phyloP scores from a whole-genome alignment of 2,797 vertebrate species.

The Mus minutoides region DNA sequence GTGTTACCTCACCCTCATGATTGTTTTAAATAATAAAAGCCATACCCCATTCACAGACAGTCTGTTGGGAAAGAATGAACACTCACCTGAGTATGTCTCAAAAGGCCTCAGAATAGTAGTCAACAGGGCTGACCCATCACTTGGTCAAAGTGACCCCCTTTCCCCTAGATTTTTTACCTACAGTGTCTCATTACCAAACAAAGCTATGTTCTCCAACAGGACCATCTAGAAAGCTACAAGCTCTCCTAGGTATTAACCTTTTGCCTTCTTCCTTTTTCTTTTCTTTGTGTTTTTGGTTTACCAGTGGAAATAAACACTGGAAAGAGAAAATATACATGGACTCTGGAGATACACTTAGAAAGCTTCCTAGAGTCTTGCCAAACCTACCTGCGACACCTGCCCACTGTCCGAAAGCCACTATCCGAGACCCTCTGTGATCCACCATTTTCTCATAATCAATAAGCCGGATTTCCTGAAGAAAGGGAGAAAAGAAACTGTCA shows the following conservation, averaged over 20 bases:
- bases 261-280: neutral
- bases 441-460: slow-evolving; percentile 99
- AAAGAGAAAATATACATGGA: neutral
- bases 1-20: neutral
- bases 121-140: neutral
- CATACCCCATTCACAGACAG: neutral
- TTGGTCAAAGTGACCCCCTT: neutral
- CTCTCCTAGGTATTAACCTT: neutral
- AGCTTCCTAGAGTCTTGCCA: neutral
- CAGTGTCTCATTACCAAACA: neutral
- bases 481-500: neutral
- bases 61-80: neutral
- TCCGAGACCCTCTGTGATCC: slow-evolving; percentile 93
- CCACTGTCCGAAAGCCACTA: slow-evolving; percentile 99
- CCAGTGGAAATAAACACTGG: neutral
- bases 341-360: neutral
- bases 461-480: slow-evolving; percentile 94
- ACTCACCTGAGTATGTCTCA: neutral
- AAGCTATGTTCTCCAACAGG: neutral
- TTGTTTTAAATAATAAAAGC: neutral
- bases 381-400: slow-evolving; percentile 96
- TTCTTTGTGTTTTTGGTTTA: neutral
- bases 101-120: neutral
- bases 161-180: neutral
- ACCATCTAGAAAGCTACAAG: neutral